Base-by-base conservation (phyloP, 2,888 invertebrate species). In the Danaus chrysippus region DNA sequence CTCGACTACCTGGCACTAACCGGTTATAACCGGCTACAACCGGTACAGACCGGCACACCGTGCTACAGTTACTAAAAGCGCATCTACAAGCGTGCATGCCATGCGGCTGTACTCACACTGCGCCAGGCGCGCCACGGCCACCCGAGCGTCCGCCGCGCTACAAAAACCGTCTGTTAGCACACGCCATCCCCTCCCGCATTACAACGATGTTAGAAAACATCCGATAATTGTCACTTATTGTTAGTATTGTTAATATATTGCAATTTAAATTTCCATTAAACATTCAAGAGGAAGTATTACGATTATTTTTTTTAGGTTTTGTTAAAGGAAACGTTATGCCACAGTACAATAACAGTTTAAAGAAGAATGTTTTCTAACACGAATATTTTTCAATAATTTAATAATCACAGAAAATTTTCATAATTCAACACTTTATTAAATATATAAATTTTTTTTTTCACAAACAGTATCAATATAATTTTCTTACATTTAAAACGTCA, bases 91-190 rank as follows among this genome's bases (percentile, higher is more conserved):
- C 54, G 57, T 17, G 59, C 64, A 68, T 67, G 66, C 49, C 17
- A 49, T 74, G 71, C 76, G 78, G 81, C 68, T 64, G 69, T 96
- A 96, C 96, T 96, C 95, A 96, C 96, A 96, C 94, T 94, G 94
- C 88, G 95, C 95, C 91, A 96, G 94, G 84, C 95, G 93, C 93
- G 95, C 95, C 93, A 96, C 94, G 88, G 96, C 96, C 95, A 96
- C 96, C 94, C 96, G 94, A 91, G 96, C 93, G 93, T 96, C 89
- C 82, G 83, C 83, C 80, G 76, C 83, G 76, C 89, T 87, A 85
- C 77, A 79, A 73, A 76, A 68, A 79, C 80, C 80, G 80, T 76
- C 81, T 68, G 73, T 72, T 66, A 70, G 64, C 68, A 64, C 59
- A 58, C 13, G 54, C 43, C 41, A 34, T 49, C 62, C 43, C 60